Evolutionary conservation across 2,888 invertebrate genomes (phyloP).

Genomic region (Brenthis ino): DNA sequence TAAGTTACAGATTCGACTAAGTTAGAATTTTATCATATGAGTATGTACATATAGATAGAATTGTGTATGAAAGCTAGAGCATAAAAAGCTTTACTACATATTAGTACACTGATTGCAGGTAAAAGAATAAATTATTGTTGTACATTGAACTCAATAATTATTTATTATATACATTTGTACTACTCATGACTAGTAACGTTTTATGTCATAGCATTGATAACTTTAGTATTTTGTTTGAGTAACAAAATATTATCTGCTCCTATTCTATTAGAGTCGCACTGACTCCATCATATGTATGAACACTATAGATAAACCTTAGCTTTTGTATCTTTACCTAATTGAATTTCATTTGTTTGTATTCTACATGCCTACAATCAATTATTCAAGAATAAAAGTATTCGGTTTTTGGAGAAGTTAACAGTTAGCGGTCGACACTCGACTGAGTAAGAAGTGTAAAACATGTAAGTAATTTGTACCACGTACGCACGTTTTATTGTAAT

Average conservation of each 20-base stretch:
- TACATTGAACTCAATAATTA: no score
- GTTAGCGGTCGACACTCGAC: slow-evolving; percentile 55
- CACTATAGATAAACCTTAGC: slow-evolving; percentile 6
- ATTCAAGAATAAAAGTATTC: slow-evolving; percentile 27
- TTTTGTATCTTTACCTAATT: not conserved
- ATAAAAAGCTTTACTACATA: no score
- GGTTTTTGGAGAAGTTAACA: slow-evolving; percentile 55
- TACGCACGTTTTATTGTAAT: slow-evolving; percentile 14
- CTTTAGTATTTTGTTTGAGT: not conserved
- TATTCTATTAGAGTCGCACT: not conserved
- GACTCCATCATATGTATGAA: not conserved
- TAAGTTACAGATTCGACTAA: no score
- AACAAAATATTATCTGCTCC: not conserved
- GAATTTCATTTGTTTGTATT: slow-evolving; percentile 2
- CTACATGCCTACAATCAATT: slow-evolving; percentile 29
- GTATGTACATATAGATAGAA: no score
- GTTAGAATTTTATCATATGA: no score
- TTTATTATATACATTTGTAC: no score
- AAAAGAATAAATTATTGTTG: no score
- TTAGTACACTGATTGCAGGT: no score
- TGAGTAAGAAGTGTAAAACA: slow-evolving; percentile 41
- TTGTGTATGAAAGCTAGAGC: no score
- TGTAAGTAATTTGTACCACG: slow-evolving; percentile 29
- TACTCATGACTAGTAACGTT: no score
- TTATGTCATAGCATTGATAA: not conserved